Evolutionary conservation across 2,113 vertebrate genomes (phyloP).

Genomic region (Pachypanchax playfairii): DNA sequence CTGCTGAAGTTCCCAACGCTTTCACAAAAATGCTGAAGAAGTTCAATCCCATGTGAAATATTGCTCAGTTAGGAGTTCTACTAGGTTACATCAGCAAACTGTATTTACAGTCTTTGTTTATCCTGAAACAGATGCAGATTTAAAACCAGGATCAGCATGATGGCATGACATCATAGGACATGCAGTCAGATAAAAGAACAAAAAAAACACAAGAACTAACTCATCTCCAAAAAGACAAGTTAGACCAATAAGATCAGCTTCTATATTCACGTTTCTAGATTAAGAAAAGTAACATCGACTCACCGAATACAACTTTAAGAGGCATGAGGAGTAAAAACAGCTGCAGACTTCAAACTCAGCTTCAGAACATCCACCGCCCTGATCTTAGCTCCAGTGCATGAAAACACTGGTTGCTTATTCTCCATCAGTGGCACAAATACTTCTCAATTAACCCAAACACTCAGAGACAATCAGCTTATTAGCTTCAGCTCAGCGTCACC

Average conservation of each 20-base stretch:
- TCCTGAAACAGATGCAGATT: not conserved
- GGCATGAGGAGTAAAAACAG: conserved; percentile 22
- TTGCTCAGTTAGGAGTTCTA: not conserved
- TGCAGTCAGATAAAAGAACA: no score
- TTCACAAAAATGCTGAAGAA: no score
- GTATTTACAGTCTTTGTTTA: conserved; percentile 11
- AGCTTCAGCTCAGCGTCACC: conserved; percentile 42
- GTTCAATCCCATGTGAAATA: not conserved
- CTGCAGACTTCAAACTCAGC: no score
- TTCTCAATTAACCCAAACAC: conserved; percentile 37
- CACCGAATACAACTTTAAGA: conserved; percentile 28
- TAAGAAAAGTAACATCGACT: conserved; percentile 15
- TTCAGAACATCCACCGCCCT: conserved; percentile 23
- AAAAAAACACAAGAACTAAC: rapidly evolving
- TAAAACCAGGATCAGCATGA: not conserved
- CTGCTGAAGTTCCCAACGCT: no score
- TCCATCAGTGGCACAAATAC: conserved; percentile 20
- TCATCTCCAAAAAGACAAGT: not conserved
- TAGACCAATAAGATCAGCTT: no score
- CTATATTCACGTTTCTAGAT: no score
- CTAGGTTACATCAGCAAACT: not conserved
- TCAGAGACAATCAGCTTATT: conserved; percentile 49
- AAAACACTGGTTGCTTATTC: conserved; percentile 42
- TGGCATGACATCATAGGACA: not conserved
- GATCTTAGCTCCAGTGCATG: conserved; percentile 18